Conservation (phyloP, 2,113 vertebrate species). For the Engystomops pustulosus region DNA sequence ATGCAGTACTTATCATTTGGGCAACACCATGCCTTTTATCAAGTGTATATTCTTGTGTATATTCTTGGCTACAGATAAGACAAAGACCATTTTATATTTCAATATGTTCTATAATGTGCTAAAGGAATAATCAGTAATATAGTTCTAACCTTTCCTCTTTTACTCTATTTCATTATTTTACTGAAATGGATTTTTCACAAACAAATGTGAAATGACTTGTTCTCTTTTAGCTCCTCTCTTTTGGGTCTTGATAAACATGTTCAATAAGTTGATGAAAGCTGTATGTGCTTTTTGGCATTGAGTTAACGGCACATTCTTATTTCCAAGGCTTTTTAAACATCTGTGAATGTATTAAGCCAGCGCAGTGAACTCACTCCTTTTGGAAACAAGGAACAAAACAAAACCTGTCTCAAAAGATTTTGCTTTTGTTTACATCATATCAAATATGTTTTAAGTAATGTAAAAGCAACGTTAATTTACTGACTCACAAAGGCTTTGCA, state of each 20-base stretch:
- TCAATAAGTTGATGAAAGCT: conserved; percentile 50
- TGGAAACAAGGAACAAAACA: conserved; percentile 41
- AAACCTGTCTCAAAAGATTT: conserved; percentile 35
- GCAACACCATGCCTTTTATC: too few species aligned
- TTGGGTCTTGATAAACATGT: conserved; percentile 51
- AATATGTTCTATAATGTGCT: background rate
- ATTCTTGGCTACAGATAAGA: background rate
- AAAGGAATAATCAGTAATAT: conserved; percentile 7
- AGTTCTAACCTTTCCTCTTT: conserved; percentile 7
- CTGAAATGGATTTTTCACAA: conserved; percentile 21
- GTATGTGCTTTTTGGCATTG: conserved; percentile 43
- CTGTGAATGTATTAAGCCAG: conserved; percentile 49
- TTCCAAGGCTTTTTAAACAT: conserved; percentile 50
- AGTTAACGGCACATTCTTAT: conserved; percentile 11
- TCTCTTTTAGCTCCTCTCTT: conserved; percentile 9
- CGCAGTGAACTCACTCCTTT: conserved; percentile 11
- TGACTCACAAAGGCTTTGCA: background rate
- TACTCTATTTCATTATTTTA: background rate
- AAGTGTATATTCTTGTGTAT: too few species aligned
- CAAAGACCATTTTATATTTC: background rate
- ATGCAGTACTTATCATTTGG: too few species aligned
- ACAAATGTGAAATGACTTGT: conserved; percentile 2
- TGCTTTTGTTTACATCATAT: conserved; percentile 37
- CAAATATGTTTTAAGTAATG: conserved; percentile 45
- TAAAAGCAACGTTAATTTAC: background rate